Evolutionary conservation across 2,888 invertebrate genomes (phyloP).

Genomic region (Philhelius pedissequus): DNA sequence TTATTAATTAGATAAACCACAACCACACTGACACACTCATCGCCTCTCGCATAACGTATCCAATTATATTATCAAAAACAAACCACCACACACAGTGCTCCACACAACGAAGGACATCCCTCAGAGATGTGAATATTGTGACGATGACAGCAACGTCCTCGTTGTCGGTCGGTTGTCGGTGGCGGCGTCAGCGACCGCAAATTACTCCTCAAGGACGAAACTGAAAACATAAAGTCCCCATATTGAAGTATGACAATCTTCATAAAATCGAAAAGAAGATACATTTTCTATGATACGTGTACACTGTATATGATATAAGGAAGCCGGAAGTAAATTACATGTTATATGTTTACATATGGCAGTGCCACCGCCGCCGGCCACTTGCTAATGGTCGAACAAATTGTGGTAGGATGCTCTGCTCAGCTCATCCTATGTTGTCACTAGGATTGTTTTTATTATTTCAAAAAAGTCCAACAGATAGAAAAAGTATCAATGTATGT

Average conservation of each 20-base stretch:
- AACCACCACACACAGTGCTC: constrained; percentile 10
- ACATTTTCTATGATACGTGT: constrained; percentile 60
- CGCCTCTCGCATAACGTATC: constrained; percentile 32
- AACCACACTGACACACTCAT: constrained; percentile 57
- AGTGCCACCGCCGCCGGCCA: background rate
- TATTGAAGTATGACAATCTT: constrained; percentile 55
- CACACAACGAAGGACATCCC: constrained; percentile 38
- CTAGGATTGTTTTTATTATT: background rate
- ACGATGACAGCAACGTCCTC: background rate
- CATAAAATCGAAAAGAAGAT: constrained; percentile 51
- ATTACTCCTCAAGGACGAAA: constrained; percentile 22
- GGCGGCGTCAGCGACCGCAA: constrained; percentile 15
- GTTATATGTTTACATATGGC: constrained; percentile 57
- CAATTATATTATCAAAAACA: constrained; percentile 64
- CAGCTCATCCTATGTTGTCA: constrained; percentile 16
- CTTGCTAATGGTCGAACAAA: background rate
- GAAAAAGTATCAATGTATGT: background rate
- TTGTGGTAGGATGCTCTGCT: constrained; percentile 33
- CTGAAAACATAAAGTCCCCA: constrained; percentile 25
- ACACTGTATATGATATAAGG: no score
- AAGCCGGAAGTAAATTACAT: constrained; percentile 58
- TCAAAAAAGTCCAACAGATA: constrained; percentile 19
- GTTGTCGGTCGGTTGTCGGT: background rate
- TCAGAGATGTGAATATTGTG: background rate
- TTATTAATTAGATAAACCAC: constrained; percentile 39